Percentiles rank a stretch among this genome's conserved stretches.
These are phyloP conservation scores for Rhincodon typus DNA, from an alignment of 2,797 vertebrate genomes.

Conservation along the genomic window DNA sequence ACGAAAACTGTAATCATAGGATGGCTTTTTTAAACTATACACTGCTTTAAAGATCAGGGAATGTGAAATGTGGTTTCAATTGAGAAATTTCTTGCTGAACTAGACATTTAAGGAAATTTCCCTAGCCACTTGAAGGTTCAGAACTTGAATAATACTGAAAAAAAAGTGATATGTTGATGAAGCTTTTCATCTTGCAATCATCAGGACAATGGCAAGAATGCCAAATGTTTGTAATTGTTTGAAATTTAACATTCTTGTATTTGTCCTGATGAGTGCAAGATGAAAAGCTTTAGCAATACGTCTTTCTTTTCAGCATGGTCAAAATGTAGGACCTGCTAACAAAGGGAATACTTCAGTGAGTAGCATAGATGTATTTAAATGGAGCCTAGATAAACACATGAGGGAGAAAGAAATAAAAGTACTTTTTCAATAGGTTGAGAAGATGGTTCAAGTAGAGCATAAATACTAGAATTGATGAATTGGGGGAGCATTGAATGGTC, in stretches of 20 bases:
- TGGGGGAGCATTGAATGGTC: neutral
- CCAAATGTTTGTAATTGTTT: no score
- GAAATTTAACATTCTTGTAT: no score
- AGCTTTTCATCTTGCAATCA: no score
- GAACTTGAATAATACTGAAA: no score
- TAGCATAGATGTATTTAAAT: neutral
- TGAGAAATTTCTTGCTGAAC: neutral
- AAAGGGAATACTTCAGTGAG: neutral
- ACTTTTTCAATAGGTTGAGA: neutral
- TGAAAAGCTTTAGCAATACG: neutral
- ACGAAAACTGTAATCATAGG: neutral
- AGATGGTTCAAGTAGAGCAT: neutral
- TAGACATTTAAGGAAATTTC: neutral
- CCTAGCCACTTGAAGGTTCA: no score
- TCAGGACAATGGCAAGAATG: no score
- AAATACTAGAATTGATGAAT: neutral
- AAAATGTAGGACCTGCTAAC: neutral
- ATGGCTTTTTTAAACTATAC: neutral
- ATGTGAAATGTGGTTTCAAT: neutral
- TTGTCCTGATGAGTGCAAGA: no score
- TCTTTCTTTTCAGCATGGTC: neutral
- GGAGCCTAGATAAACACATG: neutral
- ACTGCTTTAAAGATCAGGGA: neutral
- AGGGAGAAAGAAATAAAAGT: neutral
- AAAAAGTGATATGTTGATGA: no score